Evolutionary conservation across 2,797 vertebrate genomes (phyloP).

Genomic region (Geotrypetes seraphini): DNA sequence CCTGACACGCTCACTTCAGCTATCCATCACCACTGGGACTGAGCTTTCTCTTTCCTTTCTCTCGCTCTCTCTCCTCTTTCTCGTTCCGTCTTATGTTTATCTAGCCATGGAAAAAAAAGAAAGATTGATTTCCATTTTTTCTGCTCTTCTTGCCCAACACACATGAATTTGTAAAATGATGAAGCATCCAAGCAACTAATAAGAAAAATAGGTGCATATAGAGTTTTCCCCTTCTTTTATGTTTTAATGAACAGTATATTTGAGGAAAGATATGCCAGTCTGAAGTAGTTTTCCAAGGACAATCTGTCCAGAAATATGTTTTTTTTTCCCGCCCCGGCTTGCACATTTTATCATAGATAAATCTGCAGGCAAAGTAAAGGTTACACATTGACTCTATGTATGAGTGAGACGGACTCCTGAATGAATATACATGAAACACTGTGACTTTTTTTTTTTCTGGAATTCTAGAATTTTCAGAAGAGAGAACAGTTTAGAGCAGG

Average conservation of each 20-base stretch:
- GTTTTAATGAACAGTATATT: constrained; percentile 27
- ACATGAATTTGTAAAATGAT: constrained; percentile 70
- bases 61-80: constrained; percentile 9
- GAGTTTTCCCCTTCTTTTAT: constrained; percentile 12
- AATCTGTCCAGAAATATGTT: too few species aligned
- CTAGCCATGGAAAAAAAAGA: constrained; percentile 69
- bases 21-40: constrained; percentile 72
- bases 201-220: constrained; percentile 40
- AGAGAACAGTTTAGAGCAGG: too few species aligned
- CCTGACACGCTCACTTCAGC: constrained; percentile 78
- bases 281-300: too few species aligned
- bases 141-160: constrained; percentile 68
- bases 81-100: constrained; percentile 64
- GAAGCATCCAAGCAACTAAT: constrained; percentile 56
- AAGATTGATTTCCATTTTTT: constrained; percentile 75
- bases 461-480: too few species aligned
- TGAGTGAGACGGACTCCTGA: constrained; percentile 3
- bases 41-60: constrained; percentile 28
- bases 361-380: constrained; percentile 16
- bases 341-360: constrained; percentile 8
- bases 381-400: constrained; percentile 16
- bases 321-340: constrained; percentile 14
- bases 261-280: constrained; percentile 5
- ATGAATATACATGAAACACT: constrained; percentile 1
- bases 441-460: background rate